phyloP scores from a whole-genome alignment of 1,140 invertebrate species.

The Drosophila pseudoobscura region DNA sequence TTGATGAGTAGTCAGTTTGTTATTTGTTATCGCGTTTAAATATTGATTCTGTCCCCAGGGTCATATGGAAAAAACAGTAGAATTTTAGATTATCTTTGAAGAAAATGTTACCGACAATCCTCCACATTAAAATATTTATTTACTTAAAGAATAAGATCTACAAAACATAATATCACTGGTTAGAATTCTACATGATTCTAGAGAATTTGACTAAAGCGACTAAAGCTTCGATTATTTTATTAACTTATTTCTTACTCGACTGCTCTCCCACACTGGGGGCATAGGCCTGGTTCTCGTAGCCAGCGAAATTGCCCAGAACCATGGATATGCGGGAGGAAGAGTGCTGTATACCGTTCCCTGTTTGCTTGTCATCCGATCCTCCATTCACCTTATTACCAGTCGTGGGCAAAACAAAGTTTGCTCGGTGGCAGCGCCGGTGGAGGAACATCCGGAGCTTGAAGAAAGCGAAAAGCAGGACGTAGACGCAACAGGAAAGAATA shows the following conservation, averaged over 20 bases:
- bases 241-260: slow-evolving; percentile 39
- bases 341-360: slow-evolving; percentile 69
- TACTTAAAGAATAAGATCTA: slow-evolving; percentile 37
- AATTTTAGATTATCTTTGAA: not conserved
- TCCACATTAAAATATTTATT: slow-evolving; percentile 41
- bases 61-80: not conserved
- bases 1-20: slow-evolving; percentile 40
- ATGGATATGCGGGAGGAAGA: slow-evolving; percentile 77
- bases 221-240: not conserved
- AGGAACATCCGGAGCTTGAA: slow-evolving; percentile 72
- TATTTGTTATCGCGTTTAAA: slow-evolving; percentile 32
- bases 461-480: slow-evolving; percentile 69
- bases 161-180: slow-evolving; percentile 74
- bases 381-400: slow-evolving; percentile 38
- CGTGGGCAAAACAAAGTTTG: slow-evolving; percentile 59
- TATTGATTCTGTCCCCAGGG: slow-evolving; percentile 44
- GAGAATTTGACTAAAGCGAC: slow-evolving; percentile 45
- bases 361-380: slow-evolving; percentile 26
- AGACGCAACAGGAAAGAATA: slow-evolving; percentile 84
- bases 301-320: slow-evolving; percentile 72
- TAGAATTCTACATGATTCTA: slow-evolving; percentile 35
- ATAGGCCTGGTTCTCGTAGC: slow-evolving; percentile 74
- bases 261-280: slow-evolving; percentile 40
- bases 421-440: slow-evolving; percentile 52
- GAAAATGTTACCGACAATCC: slow-evolving; percentile 1